These are phyloP conservation scores for Myrmophylax atrothorax DNA, from an alignment of 2,113 vertebrate species.

Conservation along the genomic window DNA sequence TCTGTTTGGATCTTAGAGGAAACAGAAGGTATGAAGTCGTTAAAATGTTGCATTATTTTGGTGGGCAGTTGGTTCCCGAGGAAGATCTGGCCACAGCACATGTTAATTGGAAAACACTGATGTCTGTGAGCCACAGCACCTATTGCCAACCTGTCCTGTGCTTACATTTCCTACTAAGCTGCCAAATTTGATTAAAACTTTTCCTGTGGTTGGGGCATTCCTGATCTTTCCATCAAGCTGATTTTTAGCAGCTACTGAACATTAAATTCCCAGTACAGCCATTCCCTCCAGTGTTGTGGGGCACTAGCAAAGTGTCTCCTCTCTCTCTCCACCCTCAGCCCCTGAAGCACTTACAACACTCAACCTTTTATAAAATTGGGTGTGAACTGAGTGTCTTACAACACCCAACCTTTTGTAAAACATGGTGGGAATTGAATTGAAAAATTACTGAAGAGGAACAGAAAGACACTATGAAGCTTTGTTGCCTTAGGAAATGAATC, in stretches of 20 bases:
- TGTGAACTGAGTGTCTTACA: background rate
- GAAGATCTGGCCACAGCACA: background rate
- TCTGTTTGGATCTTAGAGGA: background rate
- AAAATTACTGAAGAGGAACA: background rate
- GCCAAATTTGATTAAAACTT: background rate
- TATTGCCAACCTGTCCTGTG: background rate
- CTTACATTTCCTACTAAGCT: background rate
- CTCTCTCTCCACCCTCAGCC: background rate
- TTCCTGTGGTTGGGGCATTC: background rate
- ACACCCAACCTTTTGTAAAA: background rate
- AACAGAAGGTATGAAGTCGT: background rate
- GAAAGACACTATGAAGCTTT: background rate
- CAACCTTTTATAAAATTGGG: background rate
- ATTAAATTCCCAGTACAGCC: background rate
- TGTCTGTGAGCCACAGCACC: background rate
- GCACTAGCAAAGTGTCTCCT: background rate
- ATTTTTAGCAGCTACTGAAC: background rate
- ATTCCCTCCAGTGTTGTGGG: background rate
- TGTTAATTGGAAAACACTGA: background rate
- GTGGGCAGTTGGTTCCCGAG: background rate
- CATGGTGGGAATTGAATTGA: background rate
- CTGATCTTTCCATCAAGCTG: background rate
- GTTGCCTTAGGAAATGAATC: background rate
- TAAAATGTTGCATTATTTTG: background rate
- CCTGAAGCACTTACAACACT: background rate